Evolutionary conservation across 2,888 invertebrate genomes (phyloP), one percentile per base, ranked within the genome.

Genomic region (Drosophila limbata): DNA sequence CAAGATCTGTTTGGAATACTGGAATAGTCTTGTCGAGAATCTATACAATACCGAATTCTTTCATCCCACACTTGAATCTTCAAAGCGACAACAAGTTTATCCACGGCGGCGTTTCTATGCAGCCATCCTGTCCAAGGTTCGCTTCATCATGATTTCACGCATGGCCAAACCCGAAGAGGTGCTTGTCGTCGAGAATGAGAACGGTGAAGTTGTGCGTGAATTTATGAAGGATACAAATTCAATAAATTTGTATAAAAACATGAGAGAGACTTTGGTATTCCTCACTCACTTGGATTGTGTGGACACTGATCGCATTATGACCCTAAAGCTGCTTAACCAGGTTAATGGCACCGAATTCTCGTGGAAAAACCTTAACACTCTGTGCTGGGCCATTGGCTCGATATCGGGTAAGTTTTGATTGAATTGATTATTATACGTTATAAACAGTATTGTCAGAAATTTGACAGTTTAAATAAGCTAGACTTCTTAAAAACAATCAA

Each of bases 161-260:
- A 99, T 99, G 99, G 99, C 99, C 17, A 99, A 99, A 92, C 99
- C 99, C 0, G 99, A 99, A 93, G 99, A 99, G 93, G 99, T 99
- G 37, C 94, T 99, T 70, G 98, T 99, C 48, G 99, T 99, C 42
- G 99, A 99, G 93, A 99, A 99, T 94, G 99, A 99, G 92, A 99
- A 99, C 93, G 99, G 99, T 42, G 99, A 99, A 93, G 98, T 99
- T 69, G 99, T 99, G 10, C 94, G 99, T 73, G 99, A 99, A 93
- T 99, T 99, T 92, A 99, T 99, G 98, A 99, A 99, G 93, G 99
- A 99, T 93, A 99, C 99, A 39, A 99, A 99, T 94, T 97, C 99
- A 39, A 99, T 99, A 88, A 99, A 98, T 93, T 94, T 99, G 91
- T 99, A 99, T 93, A 99, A 99, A 93, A 99, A 98, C 92, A 99